Conservation (phyloP, 2,888 invertebrate genomes). For the Norana najaformis region DNA sequence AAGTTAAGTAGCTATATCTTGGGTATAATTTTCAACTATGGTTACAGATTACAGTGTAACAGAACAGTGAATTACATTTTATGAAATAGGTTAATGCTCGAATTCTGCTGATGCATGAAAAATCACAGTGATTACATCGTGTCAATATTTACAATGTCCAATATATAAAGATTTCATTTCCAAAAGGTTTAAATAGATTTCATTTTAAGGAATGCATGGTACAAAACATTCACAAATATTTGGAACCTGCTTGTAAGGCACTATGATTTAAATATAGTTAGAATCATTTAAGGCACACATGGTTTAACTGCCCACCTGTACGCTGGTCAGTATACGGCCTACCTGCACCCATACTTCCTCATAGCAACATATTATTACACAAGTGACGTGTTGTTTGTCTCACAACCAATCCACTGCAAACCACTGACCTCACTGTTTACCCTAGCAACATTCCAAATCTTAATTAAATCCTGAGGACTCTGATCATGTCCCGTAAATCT, state of each 20-base stretch:
- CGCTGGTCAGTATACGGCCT: not conserved
- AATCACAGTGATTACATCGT: no score
- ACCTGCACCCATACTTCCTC: not conserved
- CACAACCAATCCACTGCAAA: not conserved
- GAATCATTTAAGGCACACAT: not conserved
- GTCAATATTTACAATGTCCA: no score
- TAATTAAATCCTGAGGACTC: not conserved
- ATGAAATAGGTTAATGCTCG: no score
- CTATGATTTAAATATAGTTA: not conserved
- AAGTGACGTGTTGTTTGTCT: not conserved
- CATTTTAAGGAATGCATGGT: no score
- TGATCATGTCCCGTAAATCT: slow-evolving; percentile 8
- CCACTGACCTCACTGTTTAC: not conserved
- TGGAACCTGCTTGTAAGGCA: not conserved
- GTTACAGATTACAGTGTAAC: no score
- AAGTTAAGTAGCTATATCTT: no score
- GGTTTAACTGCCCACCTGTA: not conserved
- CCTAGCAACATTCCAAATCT: not conserved
- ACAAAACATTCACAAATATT: no score
- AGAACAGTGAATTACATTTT: no score
- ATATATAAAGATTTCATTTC: no score
- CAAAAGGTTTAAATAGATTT: no score
- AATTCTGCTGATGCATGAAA: no score
- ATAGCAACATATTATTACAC: not conserved
- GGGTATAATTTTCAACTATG: no score